Conservation (phyloP, 2,888 invertebrate species). For the Subacronicta megacephala region DNA sequence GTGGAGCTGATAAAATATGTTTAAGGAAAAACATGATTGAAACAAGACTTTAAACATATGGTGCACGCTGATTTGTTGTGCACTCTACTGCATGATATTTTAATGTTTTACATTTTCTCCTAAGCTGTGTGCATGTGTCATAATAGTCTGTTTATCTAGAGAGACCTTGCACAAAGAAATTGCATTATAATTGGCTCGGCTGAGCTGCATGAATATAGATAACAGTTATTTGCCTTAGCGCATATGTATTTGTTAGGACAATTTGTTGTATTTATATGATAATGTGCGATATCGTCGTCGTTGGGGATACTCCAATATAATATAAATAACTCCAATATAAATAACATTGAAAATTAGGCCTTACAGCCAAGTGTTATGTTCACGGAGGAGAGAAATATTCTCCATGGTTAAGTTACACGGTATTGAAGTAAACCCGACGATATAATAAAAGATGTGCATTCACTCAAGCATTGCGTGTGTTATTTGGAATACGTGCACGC, state of each 20-base stretch:
- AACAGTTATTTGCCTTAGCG: slow-evolving; percentile 42
- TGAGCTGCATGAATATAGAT: slow-evolving; percentile 38
- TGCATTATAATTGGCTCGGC: slow-evolving; percentile 41
- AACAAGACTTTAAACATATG: slow-evolving; percentile 13
- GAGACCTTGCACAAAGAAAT: slow-evolving; percentile 48
- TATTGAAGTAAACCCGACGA: too few species aligned
- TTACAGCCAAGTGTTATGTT: too few species aligned
- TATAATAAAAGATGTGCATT: too few species aligned
- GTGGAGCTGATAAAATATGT: slow-evolving; percentile 20
- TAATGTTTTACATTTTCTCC: background rate
- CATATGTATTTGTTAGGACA: slow-evolving; percentile 15
- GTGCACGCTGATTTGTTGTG: slow-evolving; percentile 6
- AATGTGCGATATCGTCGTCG: slow-evolving; percentile 16
- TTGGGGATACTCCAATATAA: too few species aligned
- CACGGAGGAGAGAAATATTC: too few species aligned
- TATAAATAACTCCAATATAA: too few species aligned
- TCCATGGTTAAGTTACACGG: too few species aligned
- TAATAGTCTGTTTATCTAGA: slow-evolving; percentile 30
- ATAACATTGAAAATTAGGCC: too few species aligned
- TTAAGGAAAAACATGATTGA: slow-evolving; percentile 7
- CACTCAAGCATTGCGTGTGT: background rate
- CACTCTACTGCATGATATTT: too few species aligned
- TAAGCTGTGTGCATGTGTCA: background rate
- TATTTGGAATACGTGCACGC: background rate
- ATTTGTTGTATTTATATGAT: slow-evolving; percentile 16